Percentiles rank a stretch among this genome's conserved stretches.
phyloP scores from a whole-genome alignment of 2,113 vertebrate genomes.

The Silurus meridionalis region DNA sequence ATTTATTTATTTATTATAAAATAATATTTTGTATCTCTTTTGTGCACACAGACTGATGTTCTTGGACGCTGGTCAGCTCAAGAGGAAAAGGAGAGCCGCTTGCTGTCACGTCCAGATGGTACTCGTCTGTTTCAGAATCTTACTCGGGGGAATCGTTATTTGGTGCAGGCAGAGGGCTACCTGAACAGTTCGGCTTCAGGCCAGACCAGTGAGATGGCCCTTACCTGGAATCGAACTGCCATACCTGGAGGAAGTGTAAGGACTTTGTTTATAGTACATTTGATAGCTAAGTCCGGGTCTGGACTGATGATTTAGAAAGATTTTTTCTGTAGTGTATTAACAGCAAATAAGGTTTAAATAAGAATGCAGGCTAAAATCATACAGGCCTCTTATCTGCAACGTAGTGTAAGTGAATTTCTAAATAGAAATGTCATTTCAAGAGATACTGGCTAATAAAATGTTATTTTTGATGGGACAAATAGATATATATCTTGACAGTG shows the following conservation, averaged over 20 bases:
- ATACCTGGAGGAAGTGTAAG: conserved; percentile 85
- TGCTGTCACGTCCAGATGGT: conserved; percentile 78
- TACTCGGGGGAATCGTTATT: conserved; percentile 82
- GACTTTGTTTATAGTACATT: background rate
- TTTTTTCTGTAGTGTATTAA: background rate
- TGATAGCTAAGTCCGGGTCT: background rate
- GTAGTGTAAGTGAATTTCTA: background rate
- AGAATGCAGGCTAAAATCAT: background rate
- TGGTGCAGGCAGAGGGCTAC: conserved; percentile 84
- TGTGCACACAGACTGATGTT: conserved; percentile 71
- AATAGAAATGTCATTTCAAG: background rate
- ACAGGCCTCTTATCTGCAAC: background rate
- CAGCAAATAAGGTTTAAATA: background rate
- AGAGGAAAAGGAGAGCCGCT: conserved; percentile 82
- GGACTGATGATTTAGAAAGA: background rate
- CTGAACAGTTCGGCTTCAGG: conserved; percentile 85
- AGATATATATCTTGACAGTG: background rate
- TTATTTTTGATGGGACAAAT: background rate
- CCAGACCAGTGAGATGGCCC: conserved; percentile 86
- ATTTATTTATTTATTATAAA: too few relatives aligned
- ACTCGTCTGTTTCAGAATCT: conserved; percentile 80
- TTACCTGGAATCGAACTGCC: conserved; percentile 85
- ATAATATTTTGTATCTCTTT: background rate
- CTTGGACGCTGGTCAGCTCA: conserved; percentile 85
- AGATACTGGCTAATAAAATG: background rate